Evolutionary conservation across 2,797 vertebrate genomes (phyloP), one percentile per base, ranked within the genome.

Genomic region (Benthosema pterotum): DNA sequence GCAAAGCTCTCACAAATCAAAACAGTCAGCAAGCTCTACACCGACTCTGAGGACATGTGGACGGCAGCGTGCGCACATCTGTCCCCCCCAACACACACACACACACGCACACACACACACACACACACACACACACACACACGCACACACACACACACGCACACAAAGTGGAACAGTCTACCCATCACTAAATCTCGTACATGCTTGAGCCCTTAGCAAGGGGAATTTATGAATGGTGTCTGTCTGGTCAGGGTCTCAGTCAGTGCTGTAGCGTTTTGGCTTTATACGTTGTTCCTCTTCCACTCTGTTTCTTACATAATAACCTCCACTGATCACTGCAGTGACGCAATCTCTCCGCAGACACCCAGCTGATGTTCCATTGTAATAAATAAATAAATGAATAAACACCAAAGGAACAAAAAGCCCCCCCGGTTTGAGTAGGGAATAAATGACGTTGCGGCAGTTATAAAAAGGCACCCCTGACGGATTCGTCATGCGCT

Each of bases 331-430:
- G 71, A 75, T 72, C 72, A 57, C 60, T 90, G 90, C 72, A 57
- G 62, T 90, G 90, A 92, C 84, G 85, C 78, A 90, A 84, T 89
- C 74, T 72, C 71, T 67, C 76, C 73, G 66, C 76, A 78, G 79
- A 67, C 63, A 18, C 48, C 52, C 85, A 87, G 85, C 84, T 86
- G 84, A 80, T 85, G 78, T 90, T 90, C 84, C 82, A 69, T 73
- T 85, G 81, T 83, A 71, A 86, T 85, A 83, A 73, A 71, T 63
- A 52, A 47, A 56, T 11, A 67, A 11, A 70, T 74, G 13, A 54
- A 14, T 8, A 74, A 11, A n/a, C 46, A 45, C 13, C 1, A n/a
- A 7, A 47, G n/a, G 28, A 17, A 59, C n/a, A 63, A 49, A 64
- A 19, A 1, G 60, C 2, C 47, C 49, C 57, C 65, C 42, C 63